Evolutionary conservation across 2,888 invertebrate species (phyloP), one percentile per base, ranked within the genome.

Genomic region (Agriopis marginaria): DNA sequence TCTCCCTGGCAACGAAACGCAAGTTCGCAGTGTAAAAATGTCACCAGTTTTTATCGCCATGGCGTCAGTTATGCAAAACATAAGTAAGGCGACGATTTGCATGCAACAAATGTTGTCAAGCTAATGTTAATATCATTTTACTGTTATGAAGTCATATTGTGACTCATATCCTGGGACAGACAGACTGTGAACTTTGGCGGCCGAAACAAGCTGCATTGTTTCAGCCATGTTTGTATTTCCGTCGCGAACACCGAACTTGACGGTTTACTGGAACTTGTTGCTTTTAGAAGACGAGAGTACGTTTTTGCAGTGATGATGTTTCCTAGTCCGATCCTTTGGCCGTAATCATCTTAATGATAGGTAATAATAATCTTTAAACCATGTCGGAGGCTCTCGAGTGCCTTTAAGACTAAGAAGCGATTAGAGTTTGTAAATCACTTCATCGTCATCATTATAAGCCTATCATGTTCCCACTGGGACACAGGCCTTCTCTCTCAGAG

Each of bases 121-220:
- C 23, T 60, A 56, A 67, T 68, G 68, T 66, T 73, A 61, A 55
- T 75, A 75, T 74, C 70, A 72, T 79, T 66, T 78, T 75, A 85
- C 85, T 80, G 82, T 82, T 80, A 80, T 77, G 66, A 79, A 76
- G 82, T 81, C 65, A 65, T 53, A 74, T 72, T 72, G 82, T 90
- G 90, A 91, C 75, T 90, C 91, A 90, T 72, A 87, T 90, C 91
- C 91, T 90, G 87, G 71, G 78, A 61, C 76, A 72, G 73, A 78
- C 82, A 75, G 80, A 62, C 58, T 68, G 49, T 70, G 71, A 68
- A 66, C 66, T 66, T 60, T 47, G 63, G 47, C 55, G 55, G 11
- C 59, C 63, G 53, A 64, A 67, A 71, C 71, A 71, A 71, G 58
- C 55, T 17, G 42, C 64, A 71, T 71, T 71, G 71, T 71, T 71